phyloP scores from a whole-genome alignment of 2,113 vertebrate species.

The Paraplagusia blochii region DNA sequence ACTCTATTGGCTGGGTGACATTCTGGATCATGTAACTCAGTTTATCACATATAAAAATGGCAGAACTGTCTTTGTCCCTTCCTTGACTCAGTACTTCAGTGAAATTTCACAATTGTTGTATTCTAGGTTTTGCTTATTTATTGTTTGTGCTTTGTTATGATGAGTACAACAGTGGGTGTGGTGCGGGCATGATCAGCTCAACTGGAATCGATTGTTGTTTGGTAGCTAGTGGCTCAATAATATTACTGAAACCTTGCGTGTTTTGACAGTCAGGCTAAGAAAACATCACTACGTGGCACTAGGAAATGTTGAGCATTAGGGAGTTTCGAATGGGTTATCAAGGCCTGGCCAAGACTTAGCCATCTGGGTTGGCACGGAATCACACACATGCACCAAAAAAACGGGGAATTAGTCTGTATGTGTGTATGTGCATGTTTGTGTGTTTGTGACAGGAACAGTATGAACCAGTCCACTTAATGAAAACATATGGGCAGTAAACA shows the following conservation, averaged over 20 bases:
- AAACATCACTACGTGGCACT: slow-evolving; percentile 18
- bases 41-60: neutral
- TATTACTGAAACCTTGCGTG: slow-evolving; percentile 22
- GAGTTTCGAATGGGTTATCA: slow-evolving; percentile 25
- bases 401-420: slow-evolving; percentile 18
- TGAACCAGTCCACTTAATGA: slow-evolving; percentile 27
- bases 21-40: slow-evolving; percentile 12
- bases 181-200: slow-evolving; percentile 18
- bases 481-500: slow-evolving; percentile 23
- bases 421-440: neutral
- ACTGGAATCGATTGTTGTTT: slow-evolving; percentile 34
- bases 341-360: slow-evolving; percentile 19
- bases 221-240: slow-evolving; percentile 28
- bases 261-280: slow-evolving; percentile 22
- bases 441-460: slow-evolving; percentile 29
- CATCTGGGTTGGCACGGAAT: slow-evolving; percentile 36
- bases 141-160: slow-evolving; percentile 10
- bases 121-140: slow-evolving; percentile 16
- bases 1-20: slow-evolving; percentile 33
- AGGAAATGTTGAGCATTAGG: slow-evolving; percentile 10
- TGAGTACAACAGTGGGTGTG: slow-evolving; percentile 32
- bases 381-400: slow-evolving; percentile 21
- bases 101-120: slow-evolving; percentile 3
- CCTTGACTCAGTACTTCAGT: slow-evolving; percentile 1
- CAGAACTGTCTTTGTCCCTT: neutral